Percentiles rank a stretch among this genome's conserved stretches.
phyloP scores from a whole-genome alignment of 2,113 vertebrate genomes.

The Holacanthus passer region DNA sequence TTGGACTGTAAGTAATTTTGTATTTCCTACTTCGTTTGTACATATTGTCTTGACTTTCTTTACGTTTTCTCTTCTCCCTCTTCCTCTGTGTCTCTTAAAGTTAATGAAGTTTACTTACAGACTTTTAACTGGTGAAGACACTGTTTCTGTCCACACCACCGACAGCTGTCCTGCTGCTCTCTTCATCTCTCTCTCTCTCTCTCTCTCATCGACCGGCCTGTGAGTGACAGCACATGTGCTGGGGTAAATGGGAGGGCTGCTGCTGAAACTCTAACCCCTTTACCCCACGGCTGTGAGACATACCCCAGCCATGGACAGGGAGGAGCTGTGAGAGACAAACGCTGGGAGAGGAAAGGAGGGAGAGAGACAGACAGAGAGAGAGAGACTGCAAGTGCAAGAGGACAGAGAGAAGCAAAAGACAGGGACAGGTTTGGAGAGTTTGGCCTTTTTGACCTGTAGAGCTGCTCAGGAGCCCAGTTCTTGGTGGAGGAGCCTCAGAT shows the following conservation, averaged over 20 bases:
- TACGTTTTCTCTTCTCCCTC: not conserved
- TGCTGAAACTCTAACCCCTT: slow-evolving; percentile 78
- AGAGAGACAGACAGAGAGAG: slow-evolving; percentile 24
- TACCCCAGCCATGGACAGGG: slow-evolving; percentile 74
- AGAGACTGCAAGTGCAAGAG: slow-evolving; percentile 31
- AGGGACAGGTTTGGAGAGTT: slow-evolving; percentile 39
- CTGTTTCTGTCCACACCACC: slow-evolving; percentile 55
- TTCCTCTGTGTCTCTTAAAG: slow-evolving; percentile 1
- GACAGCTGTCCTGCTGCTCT: slow-evolving; percentile 76
- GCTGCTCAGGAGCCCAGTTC: slow-evolving; percentile 37
- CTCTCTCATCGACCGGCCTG: slow-evolving; percentile 29
- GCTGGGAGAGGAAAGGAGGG: slow-evolving; percentile 51
- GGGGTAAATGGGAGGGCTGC: slow-evolving; percentile 75
- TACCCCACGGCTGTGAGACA: slow-evolving; percentile 75
- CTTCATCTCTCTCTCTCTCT: slow-evolving; percentile 55
- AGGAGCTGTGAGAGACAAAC: slow-evolving; percentile 73
- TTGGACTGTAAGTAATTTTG: too few species aligned
- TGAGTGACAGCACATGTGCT: slow-evolving; percentile 85
- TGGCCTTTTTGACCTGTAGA: slow-evolving; percentile 45
- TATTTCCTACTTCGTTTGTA: not conserved
- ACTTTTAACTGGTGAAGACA: slow-evolving; percentile 40
- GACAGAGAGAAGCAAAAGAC: slow-evolving; percentile 41
- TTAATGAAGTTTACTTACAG: slow-evolving; percentile 34
- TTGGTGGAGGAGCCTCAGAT: slow-evolving; percentile 28
- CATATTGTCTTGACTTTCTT: not conserved